phyloP scores from a whole-genome alignment of 1,140 invertebrate species.

The Brachionus sp. region DNA sequence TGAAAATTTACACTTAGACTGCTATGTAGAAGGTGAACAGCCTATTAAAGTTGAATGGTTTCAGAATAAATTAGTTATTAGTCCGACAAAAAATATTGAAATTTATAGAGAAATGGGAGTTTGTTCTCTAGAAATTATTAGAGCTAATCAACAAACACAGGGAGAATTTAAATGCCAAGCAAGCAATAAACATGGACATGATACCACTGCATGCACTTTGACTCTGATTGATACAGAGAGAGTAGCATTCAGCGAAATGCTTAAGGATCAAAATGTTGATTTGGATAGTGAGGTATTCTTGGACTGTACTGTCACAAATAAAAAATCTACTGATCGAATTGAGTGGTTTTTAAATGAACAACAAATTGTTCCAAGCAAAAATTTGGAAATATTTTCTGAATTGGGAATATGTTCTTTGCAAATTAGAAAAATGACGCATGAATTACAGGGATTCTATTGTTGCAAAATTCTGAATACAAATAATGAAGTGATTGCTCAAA shows the following conservation, averaged over 20 bases:
- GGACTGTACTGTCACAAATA: constrained; percentile 27
- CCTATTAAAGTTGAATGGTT: constrained; percentile 21
- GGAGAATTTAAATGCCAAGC: constrained; percentile 39
- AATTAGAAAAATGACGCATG: not conserved
- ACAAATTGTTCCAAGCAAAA: not conserved
- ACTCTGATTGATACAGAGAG: not conserved
- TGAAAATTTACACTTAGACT: constrained; percentile 40
- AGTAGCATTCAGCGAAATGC: not conserved
- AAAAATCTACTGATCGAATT: not conserved
- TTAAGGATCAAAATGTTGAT: not conserved
- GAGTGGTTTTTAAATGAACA: not conserved
- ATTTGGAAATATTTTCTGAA: constrained; percentile 35
- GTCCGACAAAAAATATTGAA: constrained; percentile 24
- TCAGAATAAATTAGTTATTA: not conserved
- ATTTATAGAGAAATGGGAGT: constrained; percentile 27
- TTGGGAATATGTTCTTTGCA: constrained; percentile 31
- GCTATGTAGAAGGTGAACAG: constrained; percentile 40
- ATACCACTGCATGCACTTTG: not conserved
- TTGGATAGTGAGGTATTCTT: not conserved
- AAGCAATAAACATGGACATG: constrained; percentile 18
- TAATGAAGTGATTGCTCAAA: not conserved
- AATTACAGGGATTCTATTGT: not conserved
- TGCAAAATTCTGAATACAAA: not conserved
- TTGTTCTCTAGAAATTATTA: constrained; percentile 30
- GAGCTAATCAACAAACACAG: not conserved